Evolutionary conservation across 1,140 invertebrate genomes (phyloP).

Genomic region (Eumaeus atala): DNA sequence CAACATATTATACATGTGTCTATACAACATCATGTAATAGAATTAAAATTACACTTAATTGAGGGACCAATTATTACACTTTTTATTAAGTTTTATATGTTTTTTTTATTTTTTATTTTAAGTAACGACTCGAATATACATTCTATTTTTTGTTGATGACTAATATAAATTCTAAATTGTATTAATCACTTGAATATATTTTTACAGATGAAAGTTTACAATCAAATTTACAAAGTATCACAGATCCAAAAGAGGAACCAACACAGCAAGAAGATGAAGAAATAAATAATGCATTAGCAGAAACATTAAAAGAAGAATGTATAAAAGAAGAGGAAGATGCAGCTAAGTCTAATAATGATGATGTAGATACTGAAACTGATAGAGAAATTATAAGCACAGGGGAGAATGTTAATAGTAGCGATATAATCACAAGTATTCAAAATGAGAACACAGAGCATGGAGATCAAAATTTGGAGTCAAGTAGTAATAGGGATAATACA

Average conservation of each 20-base stretch:
- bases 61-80: no score
- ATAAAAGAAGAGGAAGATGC: conserved; percentile 2
- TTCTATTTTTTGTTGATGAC: no score
- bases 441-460: neutral
- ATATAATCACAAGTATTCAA: no score
- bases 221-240: neutral
- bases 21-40: no score
- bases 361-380: conserved; percentile 15
- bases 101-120: no score
- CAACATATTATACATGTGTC: no score
- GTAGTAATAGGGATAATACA: neutral
- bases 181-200: neutral
- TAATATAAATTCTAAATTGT: neutral
- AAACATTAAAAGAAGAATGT: conserved; percentile 12
- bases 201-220: conserved; percentile 5
- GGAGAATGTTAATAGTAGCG: neutral
- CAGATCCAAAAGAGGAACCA: conserved; percentile 9
- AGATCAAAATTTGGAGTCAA: conserved; percentile 3
- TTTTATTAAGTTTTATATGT: no score
- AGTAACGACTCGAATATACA: no score
- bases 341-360: neutral
- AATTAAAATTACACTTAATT: no score
- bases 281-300: neutral
- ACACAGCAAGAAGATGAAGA: neutral
- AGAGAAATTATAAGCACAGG: neutral